phyloP scores from a whole-genome alignment of 1,140 invertebrate species.

The Drosophila aff. region DNA sequence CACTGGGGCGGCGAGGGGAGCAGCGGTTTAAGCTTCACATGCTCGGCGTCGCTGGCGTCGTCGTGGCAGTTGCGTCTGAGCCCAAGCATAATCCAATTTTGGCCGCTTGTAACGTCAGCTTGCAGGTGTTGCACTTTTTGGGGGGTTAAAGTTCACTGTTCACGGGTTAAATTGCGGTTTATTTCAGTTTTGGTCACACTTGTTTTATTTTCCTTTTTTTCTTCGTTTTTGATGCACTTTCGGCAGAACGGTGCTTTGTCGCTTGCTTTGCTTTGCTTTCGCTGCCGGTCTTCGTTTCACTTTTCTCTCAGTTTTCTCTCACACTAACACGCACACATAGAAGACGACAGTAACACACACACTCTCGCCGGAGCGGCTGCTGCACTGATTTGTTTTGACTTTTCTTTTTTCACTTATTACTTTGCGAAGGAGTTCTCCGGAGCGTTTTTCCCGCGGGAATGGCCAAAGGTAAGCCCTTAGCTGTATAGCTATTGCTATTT shows the following conservation, averaged over 20 bases:
- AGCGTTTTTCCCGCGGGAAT: slow-evolving; percentile 18
- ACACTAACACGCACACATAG: slow-evolving; percentile 19
- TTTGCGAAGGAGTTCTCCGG: slow-evolving; percentile 4
- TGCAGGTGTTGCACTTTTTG: slow-evolving; percentile 33
- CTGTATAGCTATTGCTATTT: slow-evolving; percentile 9
- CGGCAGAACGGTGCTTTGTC: slow-evolving; percentile 25
- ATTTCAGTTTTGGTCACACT: neutral
- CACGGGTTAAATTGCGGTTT: neutral
- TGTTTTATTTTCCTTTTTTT: slow-evolving; percentile 3
- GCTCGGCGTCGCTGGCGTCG: slow-evolving; percentile 65
- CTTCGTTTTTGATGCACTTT: slow-evolving; percentile 22
- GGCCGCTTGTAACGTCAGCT: slow-evolving; percentile 56
- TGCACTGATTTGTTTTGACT: slow-evolving; percentile 64
- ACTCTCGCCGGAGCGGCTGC: slow-evolving; percentile 57
- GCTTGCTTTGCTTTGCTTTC: slow-evolving; percentile 68
- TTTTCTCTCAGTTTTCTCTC: slow-evolving; percentile 64
- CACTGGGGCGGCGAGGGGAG: slow-evolving; percentile 31
- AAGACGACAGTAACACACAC: slow-evolving; percentile 16
- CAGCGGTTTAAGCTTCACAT: slow-evolving; percentile 66
- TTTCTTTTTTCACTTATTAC: slow-evolving; percentile 5
- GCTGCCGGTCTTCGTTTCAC: slow-evolving; percentile 80
- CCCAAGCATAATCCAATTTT: slow-evolving; percentile 83
- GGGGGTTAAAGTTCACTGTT: slow-evolving; percentile 19
- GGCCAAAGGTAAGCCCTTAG: slow-evolving; percentile 18
- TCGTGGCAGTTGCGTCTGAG: slow-evolving; percentile 64